phyloP scores from a whole-genome alignment of 35 echinoderm and acorn worm genomes.

The Amphiura filiformis region DNA sequence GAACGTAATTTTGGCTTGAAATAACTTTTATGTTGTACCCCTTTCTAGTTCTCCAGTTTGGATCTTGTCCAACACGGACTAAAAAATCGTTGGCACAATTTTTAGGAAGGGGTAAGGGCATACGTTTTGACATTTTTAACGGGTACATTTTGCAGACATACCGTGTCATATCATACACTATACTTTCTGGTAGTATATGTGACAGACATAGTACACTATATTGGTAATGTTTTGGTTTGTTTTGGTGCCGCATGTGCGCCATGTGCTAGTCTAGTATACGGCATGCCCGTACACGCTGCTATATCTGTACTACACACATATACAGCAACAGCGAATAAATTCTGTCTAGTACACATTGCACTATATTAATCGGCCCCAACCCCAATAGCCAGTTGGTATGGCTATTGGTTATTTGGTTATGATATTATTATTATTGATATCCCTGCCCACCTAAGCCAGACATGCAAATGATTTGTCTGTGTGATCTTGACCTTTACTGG shows the following conservation, averaged over 20 bases:
- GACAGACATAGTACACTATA: neutral
- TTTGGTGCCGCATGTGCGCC: slow-evolving; percentile 1
- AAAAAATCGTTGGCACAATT: neutral
- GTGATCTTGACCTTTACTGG: slow-evolving; percentile 11
- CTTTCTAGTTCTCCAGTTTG: neutral
- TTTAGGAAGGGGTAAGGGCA: neutral
- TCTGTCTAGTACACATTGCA: neutral
- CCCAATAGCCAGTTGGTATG: neutral
- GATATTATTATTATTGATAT: slow-evolving; percentile 1
- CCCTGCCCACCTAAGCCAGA: neutral
- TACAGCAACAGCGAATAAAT: neutral
- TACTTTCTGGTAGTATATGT: neutral
- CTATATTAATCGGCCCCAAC: neutral
- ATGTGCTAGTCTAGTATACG: neutral
- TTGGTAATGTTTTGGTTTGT: neutral
- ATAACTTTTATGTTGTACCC: neutral
- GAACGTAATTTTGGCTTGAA: neutral
- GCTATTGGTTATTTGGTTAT: neutral
- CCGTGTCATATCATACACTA: neutral
- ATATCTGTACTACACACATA: neutral
- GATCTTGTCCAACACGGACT: neutral
- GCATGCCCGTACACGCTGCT: slow-evolving; percentile 8
- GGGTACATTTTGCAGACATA: neutral
- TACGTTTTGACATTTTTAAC: neutral
- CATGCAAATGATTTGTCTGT: neutral